Base-by-base conservation (phyloP, 2,113 vertebrate species). In the Syngnathus typhle region DNA sequence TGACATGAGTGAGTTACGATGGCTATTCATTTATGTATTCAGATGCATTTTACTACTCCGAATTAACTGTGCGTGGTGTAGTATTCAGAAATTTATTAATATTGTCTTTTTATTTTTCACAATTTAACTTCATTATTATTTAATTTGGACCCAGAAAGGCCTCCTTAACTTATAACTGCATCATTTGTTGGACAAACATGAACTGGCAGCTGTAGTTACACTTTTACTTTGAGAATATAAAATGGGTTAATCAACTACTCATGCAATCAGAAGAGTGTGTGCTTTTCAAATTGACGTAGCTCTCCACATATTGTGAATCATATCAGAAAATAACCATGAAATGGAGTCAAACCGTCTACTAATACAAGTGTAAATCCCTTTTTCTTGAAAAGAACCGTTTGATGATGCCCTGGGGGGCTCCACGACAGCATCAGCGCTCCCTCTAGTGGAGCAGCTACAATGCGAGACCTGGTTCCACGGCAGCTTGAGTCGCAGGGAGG, bases 391-490 rank as follows among this genome's bases (percentile, higher is more conserved):
- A 98, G 96, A 98, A 74, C 96, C 96, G 0, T 98, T 99, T 6
- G 96, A 99, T 56, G 96, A 98, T 3, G 95, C 96, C 13, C 88
- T 98, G 43, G 90, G 92, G 1, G 92, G 44, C 41, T 70, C 89
- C 0, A 81, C 67, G 4, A 78, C 90, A 16, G 80, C 89, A 32
- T 32, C 27, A 13, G 87, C 89, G 7, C 93, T 92, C 71, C 91
- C 93, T 74, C 92, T 98, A 92, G 95, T 95, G 59, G 94, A 98
- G 75, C 94, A 98, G 88, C 84, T 99, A 79, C 90, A 92, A 41
- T 85, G 86, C 41, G 97, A 98, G 88, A 78, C 90, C 60, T 99
- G 97, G 96, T 98, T 96, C 82, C 97, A 99, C 0, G 96, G 97
- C 1, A 94, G 93, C 68, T 89, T 98, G 85, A 98, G 77, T 84